Percentiles rank a stretch among this genome's conserved stretches.
phyloP scores from a whole-genome alignment of 2,113 vertebrate species.

The Progne subis region DNA sequence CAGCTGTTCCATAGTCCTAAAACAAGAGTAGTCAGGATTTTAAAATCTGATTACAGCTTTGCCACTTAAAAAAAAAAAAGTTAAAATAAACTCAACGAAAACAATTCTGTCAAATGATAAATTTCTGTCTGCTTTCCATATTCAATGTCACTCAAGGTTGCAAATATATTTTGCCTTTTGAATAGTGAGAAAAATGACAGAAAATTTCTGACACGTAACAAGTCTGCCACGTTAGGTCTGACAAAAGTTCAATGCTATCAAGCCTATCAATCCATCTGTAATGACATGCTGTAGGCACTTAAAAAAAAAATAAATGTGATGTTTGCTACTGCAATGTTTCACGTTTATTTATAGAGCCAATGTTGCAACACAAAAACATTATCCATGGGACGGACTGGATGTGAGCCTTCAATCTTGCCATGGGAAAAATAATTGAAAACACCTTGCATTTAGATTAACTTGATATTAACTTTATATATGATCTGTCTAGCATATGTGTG shows the following conservation, averaged over 20 bases:
- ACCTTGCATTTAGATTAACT: background rate
- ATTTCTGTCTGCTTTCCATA: conserved; percentile 65
- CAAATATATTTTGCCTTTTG: conserved; percentile 71
- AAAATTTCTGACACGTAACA: conserved; percentile 68
- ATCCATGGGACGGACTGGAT: background rate
- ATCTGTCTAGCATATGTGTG: background rate
- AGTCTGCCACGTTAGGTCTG: conserved; percentile 69
- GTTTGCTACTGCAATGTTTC: conserved; percentile 36
- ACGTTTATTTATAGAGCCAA: conserved; percentile 49
- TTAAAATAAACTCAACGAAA: background rate
- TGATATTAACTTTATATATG: background rate
- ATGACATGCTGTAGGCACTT: conserved; percentile 52
- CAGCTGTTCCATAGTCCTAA: background rate
- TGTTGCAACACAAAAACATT: conserved; percentile 20
- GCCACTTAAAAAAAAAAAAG: background rate
- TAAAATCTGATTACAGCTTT: background rate
- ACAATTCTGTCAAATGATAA: conserved; percentile 39
- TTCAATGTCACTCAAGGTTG: conserved; percentile 75
- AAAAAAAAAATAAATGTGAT: conserved; percentile 37
- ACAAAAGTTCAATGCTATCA: conserved; percentile 74
- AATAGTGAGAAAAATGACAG: conserved; percentile 71
- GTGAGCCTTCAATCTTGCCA: background rate
- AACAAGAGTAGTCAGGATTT: background rate
- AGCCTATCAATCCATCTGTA: conserved; percentile 74
- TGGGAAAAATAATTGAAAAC: background rate